Conservation (phyloP, 2,797 vertebrate genomes). For the Apodemus agrarius region DNA sequence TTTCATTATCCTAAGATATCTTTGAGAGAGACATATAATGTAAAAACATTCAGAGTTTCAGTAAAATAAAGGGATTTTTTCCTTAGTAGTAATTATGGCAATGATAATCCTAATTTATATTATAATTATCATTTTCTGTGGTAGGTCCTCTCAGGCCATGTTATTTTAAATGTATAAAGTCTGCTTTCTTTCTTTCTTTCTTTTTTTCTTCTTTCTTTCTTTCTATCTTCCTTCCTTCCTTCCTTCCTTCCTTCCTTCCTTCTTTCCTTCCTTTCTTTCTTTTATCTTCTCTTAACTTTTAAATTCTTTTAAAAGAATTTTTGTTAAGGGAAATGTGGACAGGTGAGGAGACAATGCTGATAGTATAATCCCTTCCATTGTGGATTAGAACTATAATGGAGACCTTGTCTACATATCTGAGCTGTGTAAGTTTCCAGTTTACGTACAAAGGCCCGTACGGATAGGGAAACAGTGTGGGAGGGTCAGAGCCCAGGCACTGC, state of each 20-base stretch:
- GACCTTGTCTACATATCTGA: not conserved
- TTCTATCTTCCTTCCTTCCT: no score
- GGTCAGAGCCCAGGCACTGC: not conserved
- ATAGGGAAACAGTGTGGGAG: not conserved
- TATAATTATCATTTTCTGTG: not conserved
- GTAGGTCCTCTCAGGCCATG: not conserved
- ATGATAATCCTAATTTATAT: not conserved
- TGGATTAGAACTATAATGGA: not conserved
- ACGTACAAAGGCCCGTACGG: not conserved
- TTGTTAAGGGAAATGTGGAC: not conserved
- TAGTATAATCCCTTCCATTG: not conserved
- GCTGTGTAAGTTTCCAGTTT: not conserved
- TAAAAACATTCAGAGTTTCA: not conserved
- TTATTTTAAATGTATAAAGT: not conserved
- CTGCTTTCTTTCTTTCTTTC: no score
- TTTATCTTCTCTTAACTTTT: not conserved
- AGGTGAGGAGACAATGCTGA: conserved; percentile 28
- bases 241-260: no score
- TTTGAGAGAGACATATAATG: not conserved
- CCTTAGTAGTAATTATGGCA: not conserved
- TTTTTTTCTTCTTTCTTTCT: not conserved
- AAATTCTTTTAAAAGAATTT: no score
- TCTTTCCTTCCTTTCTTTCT: no score
- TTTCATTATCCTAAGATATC: not conserved
- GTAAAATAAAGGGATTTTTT: not conserved